These are phyloP conservation scores for Ceratotherium simum DNA, from an alignment of 2,113 vertebrate genomes.

Conservation along the genomic window DNA sequence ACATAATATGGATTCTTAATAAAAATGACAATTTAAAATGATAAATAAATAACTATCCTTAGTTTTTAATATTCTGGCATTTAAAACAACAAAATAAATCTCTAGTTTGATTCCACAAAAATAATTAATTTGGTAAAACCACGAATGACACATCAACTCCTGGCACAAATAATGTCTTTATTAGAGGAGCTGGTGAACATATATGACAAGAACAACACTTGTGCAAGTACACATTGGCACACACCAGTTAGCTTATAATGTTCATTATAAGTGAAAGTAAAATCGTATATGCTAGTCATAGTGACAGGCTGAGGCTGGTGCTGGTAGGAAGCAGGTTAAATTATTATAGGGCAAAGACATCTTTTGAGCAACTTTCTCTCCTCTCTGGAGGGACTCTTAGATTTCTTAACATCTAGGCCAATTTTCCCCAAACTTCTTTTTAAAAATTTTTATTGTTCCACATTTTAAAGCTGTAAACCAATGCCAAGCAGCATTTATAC, in stretches of 20 bases:
- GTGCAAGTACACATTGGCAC: background rate
- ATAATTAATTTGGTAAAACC: conserved; percentile 29
- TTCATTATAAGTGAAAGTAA: background rate
- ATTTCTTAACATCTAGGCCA: background rate
- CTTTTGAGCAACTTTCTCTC: background rate
- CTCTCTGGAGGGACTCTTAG: background rate
- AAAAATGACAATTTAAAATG: conserved; percentile 26
- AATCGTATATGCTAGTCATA: background rate
- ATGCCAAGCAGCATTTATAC: background rate
- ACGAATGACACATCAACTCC: background rate
- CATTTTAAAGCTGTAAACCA: conserved; percentile 46
- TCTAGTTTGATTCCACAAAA: background rate
- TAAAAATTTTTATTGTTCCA: background rate
- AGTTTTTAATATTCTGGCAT: conserved; percentile 8
- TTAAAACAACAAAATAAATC: conserved; percentile 32
- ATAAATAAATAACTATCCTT: background rate
- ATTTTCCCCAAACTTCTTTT: background rate
- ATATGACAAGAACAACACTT: background rate
- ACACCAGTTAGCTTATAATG: background rate
- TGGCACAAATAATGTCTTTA: background rate
- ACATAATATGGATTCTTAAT: conserved; percentile 14
- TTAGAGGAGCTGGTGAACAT: background rate
- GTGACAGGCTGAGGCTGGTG: background rate
- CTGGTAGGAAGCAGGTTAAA: background rate
- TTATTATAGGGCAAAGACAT: conserved; percentile 5